These are phyloP conservation scores for Drosophila nigromelanica DNA, from an alignment of 1,140 invertebrate species.

Conservation along the genomic window DNA sequence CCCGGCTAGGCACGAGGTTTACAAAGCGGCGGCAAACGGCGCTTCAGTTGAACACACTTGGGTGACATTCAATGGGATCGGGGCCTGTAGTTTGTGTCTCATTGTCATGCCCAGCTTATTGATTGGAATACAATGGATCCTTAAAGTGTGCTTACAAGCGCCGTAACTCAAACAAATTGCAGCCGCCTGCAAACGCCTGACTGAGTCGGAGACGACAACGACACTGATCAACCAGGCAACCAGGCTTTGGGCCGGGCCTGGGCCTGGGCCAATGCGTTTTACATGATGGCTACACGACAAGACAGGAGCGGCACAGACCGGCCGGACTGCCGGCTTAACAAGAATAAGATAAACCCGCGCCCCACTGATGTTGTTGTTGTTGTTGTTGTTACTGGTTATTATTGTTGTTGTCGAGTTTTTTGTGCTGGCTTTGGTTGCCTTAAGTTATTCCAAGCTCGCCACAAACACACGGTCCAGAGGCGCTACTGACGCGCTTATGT, in stretches of 20 bases:
- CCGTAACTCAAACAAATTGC: constrained; percentile 84
- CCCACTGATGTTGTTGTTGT: constrained; percentile 22
- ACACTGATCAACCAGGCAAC: constrained; percentile 66
- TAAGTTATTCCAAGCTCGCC: constrained; percentile 79
- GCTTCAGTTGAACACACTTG: constrained; percentile 48
- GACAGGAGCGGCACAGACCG: constrained; percentile 59
- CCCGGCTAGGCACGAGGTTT: neutral
- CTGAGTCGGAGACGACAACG: constrained; percentile 21
- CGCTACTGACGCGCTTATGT: constrained; percentile 82
- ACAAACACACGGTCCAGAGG: constrained; percentile 65
- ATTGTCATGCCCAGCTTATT: constrained; percentile 81
- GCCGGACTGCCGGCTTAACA: constrained; percentile 42
- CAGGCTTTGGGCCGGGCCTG: neutral
- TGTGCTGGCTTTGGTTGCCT: constrained; percentile 43
- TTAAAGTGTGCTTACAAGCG: constrained; percentile 84
- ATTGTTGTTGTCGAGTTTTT: constrained; percentile 33
- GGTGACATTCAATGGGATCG: constrained; percentile 56
- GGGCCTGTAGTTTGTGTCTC: constrained; percentile 54
- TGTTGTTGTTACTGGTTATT: constrained; percentile 27
- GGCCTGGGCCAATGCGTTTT: constrained; percentile 58
- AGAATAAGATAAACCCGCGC: constrained; percentile 65
- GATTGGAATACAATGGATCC: constrained; percentile 84
- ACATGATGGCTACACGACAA: constrained; percentile 76
- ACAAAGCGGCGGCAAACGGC: constrained; percentile 54
- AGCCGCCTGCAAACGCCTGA: constrained; percentile 71